Base-by-base conservation (phyloP, 2,113 vertebrate genomes). In the Mastomys natalensis region DNA sequence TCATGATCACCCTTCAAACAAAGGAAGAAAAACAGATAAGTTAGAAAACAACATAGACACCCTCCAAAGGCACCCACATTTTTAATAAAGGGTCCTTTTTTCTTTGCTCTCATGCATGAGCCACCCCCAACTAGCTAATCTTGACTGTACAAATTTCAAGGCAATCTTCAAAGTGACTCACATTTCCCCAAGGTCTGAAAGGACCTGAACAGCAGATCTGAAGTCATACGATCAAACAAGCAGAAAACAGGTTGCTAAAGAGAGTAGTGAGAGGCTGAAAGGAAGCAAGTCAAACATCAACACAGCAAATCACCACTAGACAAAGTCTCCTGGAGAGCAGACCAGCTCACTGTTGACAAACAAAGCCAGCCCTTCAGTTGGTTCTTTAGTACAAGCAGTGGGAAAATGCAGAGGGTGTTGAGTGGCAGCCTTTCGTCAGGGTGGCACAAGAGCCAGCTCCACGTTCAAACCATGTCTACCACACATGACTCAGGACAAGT, bases 211-310 rank as follows among this genome's bases (percentile, higher is more conserved):
- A 64, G 40, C 10, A 80, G 6, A 51, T 74, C 13, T 94, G 84
- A 91, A 95, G 86, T 70, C 85, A 60, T n/a, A 92, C 29, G 74
- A 91, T 45, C 60, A 93, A 48, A 21, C 34, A 74, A 78, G 21
- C 13, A 73, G 92, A 91, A 62, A 86, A 94, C 2, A 40, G 45
- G 72, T 3, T 29, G 45, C n/a, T 53, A 55, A 21, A 45, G 0
- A 10, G 17, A 89, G 7, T 48, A 51, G 13, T 24, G 0, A 6
- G 22, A 87, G 12, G 48, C 22, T 43, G n/a, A 51, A 29, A 1
- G 10, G 34, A 5, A 66, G 2, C 24, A 66, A 80, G 51, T 85
- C 64, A 86, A 74, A 70, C 7, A 10, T 11, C 60, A 78, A 31
- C 45, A 85, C n/a, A 84, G 53, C 8, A 62, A 91, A 15, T 84